Percentiles rank a stretch among this genome's conserved stretches.
Conservation (phyloP, 2,113 vertebrate species). For the Piprites chloris region DNA sequence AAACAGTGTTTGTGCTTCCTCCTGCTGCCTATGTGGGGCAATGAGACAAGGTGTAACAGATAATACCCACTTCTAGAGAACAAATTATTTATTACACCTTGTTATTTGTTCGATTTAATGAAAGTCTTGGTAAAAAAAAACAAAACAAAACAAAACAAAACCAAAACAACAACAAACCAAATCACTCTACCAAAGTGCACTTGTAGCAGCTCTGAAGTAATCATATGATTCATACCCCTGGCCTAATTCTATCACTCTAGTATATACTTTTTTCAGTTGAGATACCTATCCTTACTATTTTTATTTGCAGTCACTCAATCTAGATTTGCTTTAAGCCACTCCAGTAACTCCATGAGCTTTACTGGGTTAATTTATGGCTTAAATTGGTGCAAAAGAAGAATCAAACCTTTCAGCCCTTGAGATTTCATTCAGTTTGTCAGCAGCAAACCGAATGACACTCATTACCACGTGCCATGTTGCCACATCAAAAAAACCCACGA, state of each 20-base stretch:
- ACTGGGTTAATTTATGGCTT: not conserved
- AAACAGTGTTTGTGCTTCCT: conserved; percentile 52
- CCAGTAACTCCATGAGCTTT: not conserved
- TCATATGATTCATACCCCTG: not conserved
- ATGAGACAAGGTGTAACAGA: conserved; percentile 29
- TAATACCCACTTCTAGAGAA: conserved; percentile 47
- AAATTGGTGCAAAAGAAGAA: not conserved
- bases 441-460: not conserved
- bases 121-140: not conserved
- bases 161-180: not conserved
- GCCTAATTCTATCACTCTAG: not conserved
- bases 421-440: not conserved
- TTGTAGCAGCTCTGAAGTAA: not conserved
- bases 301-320: not conserved
- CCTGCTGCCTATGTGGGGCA: conserved; percentile 48
- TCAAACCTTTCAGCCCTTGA: not conserved
- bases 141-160: not conserved
- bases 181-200: not conserved
- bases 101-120: conserved; percentile 59
- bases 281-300: not conserved
- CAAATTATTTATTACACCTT: conserved; percentile 56
- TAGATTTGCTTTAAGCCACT: not conserved
- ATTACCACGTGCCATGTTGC: not conserved
- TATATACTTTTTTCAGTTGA: not conserved
- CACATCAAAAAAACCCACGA: not conserved